A percentile compares a stretch with the other conserved stretches of the same genome.
Evolutionary conservation across 2,888 invertebrate genomes (phyloP).

Genomic region (Leptinotarsa tumamoca): DNA sequence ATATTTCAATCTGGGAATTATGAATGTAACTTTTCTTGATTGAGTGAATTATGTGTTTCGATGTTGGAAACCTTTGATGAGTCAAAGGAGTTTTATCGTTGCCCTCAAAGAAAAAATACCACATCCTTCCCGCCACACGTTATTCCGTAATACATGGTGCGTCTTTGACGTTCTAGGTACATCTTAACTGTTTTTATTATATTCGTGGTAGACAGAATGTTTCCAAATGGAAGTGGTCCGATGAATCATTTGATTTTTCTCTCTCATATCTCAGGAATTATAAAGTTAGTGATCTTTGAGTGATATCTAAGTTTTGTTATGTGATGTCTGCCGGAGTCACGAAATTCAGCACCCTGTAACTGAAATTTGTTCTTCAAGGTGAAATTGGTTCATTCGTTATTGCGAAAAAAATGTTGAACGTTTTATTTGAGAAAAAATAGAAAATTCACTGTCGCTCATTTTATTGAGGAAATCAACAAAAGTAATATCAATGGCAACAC

Average conservation of each 20-base stretch:
- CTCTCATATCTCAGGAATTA: neutral
- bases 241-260: neutral
- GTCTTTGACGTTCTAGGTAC: neutral
- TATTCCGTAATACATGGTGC: neutral
- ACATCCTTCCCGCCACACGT: conserved; percentile 3
- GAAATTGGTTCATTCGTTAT: no score
- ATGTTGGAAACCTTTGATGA: neutral
- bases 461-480: no score
- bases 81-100: neutral
- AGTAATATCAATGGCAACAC: no score
- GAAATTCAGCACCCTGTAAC: no score
- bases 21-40: neutral
- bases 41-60: neutral
- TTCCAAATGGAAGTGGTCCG: neutral
- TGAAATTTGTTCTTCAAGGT: no score
- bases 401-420: no score
- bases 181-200: neutral
- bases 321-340: no score
- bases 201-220: neutral
- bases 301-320: no score
- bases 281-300: neutral
- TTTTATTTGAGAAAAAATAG: no score
- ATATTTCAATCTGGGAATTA: neutral
- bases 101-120: neutral
- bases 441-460: no score